phyloP scores from a whole-genome alignment of 2,113 vertebrate genomes.

The Cololabis saira region DNA sequence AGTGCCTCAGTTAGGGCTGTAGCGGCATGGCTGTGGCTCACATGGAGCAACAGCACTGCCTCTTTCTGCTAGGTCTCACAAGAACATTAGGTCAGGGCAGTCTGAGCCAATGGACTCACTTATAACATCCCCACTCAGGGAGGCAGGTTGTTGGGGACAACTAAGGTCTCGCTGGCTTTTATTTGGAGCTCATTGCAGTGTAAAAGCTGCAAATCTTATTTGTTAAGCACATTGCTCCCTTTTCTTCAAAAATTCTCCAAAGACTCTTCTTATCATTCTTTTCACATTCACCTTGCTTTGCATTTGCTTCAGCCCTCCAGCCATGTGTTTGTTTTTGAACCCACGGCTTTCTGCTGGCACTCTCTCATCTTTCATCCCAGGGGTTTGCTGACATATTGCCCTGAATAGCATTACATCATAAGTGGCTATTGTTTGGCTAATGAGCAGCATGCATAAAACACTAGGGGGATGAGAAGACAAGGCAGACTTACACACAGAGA shows the following conservation, averaged over 20 bases:
- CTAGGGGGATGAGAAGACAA: conserved; percentile 49
- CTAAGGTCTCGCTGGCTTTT: conserved; percentile 19
- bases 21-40: conserved; percentile 30
- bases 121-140: conserved; percentile 18
- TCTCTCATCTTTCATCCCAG: conserved; percentile 33
- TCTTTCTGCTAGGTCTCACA: conserved; percentile 28
- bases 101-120: conserved; percentile 27
- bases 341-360: conserved; percentile 23
- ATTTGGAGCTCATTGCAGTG: neutral
- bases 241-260: conserved; percentile 16
- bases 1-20: conserved; percentile 33
- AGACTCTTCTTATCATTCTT: conserved; percentile 1
- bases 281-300: conserved; percentile 28
- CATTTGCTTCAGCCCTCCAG: neutral
- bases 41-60: conserved; percentile 13
- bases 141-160: conserved; percentile 6
- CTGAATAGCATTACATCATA: conserved; percentile 49
- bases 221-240: conserved; percentile 1
- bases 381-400: conserved; percentile 63
- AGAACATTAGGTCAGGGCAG: conserved; percentile 42
- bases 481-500: conserved; percentile 41
- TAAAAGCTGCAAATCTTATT: neutral
- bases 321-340: conserved; percentile 15
- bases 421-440: conserved; percentile 69
- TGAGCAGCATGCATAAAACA: conserved; percentile 66